Conservation (phyloP, 1,140 invertebrate genomes). For the Euura saliciscinereae region DNA sequence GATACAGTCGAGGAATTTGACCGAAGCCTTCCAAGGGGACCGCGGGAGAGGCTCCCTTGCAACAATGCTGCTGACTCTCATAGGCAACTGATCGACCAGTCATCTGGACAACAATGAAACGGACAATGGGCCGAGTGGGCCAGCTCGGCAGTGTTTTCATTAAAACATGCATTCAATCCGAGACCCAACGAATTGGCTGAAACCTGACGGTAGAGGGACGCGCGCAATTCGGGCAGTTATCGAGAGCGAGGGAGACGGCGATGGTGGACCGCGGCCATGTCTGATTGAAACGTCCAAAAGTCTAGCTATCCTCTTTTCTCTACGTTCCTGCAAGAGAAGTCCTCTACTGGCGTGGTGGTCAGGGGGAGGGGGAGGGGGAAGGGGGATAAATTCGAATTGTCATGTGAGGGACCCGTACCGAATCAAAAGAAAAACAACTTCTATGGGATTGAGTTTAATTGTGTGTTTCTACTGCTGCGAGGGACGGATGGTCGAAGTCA, state of each 20-base stretch:
- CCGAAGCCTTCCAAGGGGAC: not conserved
- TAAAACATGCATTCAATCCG: constrained; percentile 53
- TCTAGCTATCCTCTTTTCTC: constrained; percentile 27
- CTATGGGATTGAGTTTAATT: constrained; percentile 7
- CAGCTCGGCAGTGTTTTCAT: constrained; percentile 52
- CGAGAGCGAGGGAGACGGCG: not conserved
- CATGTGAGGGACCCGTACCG: constrained; percentile 15
- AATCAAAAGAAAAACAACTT: constrained; percentile 6
- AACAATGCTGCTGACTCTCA: not conserved
- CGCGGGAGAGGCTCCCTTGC: not conserved
- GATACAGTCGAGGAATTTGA: not conserved
- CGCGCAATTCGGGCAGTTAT: not conserved
- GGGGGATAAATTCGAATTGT: constrained; percentile 54
- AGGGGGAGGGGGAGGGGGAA: not conserved
- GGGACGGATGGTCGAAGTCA: not conserved
- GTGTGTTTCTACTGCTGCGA: not conserved
- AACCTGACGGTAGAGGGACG: constrained; percentile 5
- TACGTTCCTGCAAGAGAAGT: not conserved
- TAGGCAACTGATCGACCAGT: constrained; percentile 43
- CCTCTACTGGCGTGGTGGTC: not conserved
- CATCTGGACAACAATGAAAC: constrained; percentile 47
- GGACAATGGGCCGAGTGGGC: constrained; percentile 53
- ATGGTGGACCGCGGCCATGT: constrained; percentile 32
- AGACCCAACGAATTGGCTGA: constrained; percentile 17
- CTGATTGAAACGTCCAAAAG: constrained; percentile 58